Conservation (phyloP, 2,888 invertebrate genomes). For the Acanthosoma haemorrhoidale region DNA sequence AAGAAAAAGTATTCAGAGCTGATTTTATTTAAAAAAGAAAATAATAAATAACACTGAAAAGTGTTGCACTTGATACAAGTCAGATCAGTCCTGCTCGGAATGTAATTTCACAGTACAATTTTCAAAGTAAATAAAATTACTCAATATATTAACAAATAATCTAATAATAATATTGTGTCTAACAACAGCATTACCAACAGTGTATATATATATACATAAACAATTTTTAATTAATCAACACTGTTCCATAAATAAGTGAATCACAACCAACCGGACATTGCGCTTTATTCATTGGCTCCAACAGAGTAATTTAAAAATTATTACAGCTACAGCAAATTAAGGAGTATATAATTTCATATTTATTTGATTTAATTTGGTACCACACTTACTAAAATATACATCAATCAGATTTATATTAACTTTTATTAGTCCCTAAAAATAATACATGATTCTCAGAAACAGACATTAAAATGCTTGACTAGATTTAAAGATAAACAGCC, state of each 20-base stretch:
- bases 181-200: too few species aligned
- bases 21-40: not conserved
- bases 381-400: too few species aligned
- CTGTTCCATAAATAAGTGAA: not conserved
- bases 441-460: not conserved
- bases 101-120: not conserved
- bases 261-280: constrained; percentile 2
- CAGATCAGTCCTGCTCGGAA: constrained; percentile 3
- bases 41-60: not conserved
- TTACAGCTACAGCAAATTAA: too few species aligned
- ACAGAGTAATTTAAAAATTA: too few species aligned
- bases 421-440: constrained; percentile 3
- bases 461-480: not conserved
- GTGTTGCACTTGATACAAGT: not conserved
- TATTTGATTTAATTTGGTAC: too few species aligned
- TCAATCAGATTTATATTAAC: not conserved
- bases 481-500: not conserved
- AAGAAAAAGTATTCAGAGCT: too few species aligned
- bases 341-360: too few species aligned
- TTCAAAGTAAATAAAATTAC: not conserved
- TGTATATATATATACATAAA: too few species aligned
- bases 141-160: too few species aligned
- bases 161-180: too few species aligned
- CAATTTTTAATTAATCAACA: too few species aligned
- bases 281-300: too few species aligned